Conservation (phyloP, 2,888 invertebrate genomes). For the Tethea ocularis region DNA sequence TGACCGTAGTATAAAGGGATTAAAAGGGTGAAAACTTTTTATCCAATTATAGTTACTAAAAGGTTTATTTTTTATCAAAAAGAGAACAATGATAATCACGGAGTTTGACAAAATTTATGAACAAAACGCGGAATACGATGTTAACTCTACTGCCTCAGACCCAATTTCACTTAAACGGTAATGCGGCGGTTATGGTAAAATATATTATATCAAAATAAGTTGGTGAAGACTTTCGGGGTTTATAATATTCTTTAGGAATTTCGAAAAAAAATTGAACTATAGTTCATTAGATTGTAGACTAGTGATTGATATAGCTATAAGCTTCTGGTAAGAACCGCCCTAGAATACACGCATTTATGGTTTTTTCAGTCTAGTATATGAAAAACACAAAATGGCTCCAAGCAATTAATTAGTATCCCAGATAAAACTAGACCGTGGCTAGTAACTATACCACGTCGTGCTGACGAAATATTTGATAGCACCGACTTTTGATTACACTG, state of each 20-base stretch:
- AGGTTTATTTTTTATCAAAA: not conserved
- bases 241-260: not conserved
- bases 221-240: not conserved
- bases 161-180: not conserved
- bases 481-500: constrained; percentile 3
- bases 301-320: no score
- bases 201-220: no score
- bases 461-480: constrained; percentile 2
- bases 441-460: not conserved
- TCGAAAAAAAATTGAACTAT: no score
- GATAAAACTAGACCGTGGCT: not conserved
- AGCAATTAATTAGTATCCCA: not conserved
- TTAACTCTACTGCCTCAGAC: not conserved
- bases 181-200: not conserved
- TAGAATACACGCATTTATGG: no score
- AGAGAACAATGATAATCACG: not conserved
- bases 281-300: no score
- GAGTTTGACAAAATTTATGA: not conserved
- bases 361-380: not conserved
- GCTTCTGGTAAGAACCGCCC: no score
- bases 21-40: not conserved
- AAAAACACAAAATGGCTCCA: not conserved
- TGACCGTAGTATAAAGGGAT: not conserved
- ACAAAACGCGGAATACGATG: not conserved
- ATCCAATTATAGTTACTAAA: not conserved